Base-by-base conservation (phyloP, 2,113 vertebrate species). In the Ranitomeya variabilis region DNA sequence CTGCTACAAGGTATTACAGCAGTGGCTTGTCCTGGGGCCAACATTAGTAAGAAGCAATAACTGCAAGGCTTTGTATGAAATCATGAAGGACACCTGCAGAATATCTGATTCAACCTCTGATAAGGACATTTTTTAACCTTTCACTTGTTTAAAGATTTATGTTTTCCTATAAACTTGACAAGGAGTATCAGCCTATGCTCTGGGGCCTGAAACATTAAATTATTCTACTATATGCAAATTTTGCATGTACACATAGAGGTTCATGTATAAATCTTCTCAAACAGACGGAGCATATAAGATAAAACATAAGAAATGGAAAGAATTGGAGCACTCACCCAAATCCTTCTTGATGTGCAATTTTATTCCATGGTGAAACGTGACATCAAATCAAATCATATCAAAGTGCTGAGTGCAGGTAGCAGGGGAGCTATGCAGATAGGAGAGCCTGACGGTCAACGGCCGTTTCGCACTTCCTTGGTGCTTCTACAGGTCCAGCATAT, bases 101-200 rank as follows among this genome's bases (percentile, higher is more conserved):
- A 62, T 19, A 11, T 62, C 23, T 64, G 59, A 62, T 78, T 78
- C 0, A 78, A 54, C 10, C 21, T 14, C 10, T 45, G 59, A 82
- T 82, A 64, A 82, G 59, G 59, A 78, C 7, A 10, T 81, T 82
- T 82, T 60, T 21, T 37, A 60, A 37, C 26, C 21, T 82, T 19
- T 62, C 76, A n/a, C 76, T 78, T 78, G 18, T 78, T 54, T 54
- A n/a, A 78, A 54, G 76, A 78, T 78, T 78, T 54, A 78, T 78
- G 76, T n/a, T 78, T 78, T 78, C 76, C 76, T 78, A 54, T 52
- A n/a, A 54, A 54, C 2, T 54, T n/a, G 76, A 78, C 76, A 78
- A n/a, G 10, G 10, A 11, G 19, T 12, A 54, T 21, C 76, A 78
- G 18, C 76, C 45, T 6, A 10, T 54, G 51, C 76, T 78, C 19